Evolutionary conservation across 2,797 vertebrate genomes (phyloP).

Genomic region (Benthosema pterotum): DNA sequence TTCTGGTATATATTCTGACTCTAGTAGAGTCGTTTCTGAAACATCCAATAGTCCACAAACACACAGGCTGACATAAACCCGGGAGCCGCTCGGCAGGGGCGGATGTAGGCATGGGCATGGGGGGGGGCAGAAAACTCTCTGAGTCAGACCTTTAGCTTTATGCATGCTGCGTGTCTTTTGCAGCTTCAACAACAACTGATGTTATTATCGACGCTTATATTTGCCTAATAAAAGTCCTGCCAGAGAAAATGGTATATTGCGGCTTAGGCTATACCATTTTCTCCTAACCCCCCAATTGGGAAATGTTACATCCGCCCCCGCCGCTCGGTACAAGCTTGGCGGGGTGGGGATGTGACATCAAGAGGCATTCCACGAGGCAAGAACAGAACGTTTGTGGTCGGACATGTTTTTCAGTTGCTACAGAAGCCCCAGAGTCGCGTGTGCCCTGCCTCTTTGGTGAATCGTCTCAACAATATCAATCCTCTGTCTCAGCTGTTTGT

Average conservation of each 20-base stretch:
- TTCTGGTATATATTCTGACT: too few species aligned
- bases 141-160: too few species aligned
- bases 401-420: conserved; percentile 71
- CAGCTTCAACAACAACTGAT: too few species aligned
- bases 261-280: too few species aligned
- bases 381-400: conserved; percentile 64
- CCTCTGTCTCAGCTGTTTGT: conserved; percentile 48
- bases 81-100: too few species aligned
- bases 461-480: conserved; percentile 55
- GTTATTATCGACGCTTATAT: too few species aligned
- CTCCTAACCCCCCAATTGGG: conserved; percentile 24
- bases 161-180: too few species aligned
- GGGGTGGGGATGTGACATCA: conserved; percentile 81
- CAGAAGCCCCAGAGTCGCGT: conserved; percentile 68
- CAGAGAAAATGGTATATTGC: too few species aligned
- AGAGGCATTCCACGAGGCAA: conserved; percentile 56
- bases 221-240: too few species aligned
- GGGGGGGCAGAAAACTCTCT: too few species aligned
- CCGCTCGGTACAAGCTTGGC: conserved; percentile 53
- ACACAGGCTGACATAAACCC: conserved; percentile 18
- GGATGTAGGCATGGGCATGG: too few species aligned
- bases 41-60: conserved; percentile 18
- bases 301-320: too few species aligned
- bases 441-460: conserved; percentile 61
- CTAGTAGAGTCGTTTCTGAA: conserved; percentile 18